phyloP scores from a whole-genome alignment of 2,113 vertebrate genomes.

The Cynopterus brachyotis region DNA sequence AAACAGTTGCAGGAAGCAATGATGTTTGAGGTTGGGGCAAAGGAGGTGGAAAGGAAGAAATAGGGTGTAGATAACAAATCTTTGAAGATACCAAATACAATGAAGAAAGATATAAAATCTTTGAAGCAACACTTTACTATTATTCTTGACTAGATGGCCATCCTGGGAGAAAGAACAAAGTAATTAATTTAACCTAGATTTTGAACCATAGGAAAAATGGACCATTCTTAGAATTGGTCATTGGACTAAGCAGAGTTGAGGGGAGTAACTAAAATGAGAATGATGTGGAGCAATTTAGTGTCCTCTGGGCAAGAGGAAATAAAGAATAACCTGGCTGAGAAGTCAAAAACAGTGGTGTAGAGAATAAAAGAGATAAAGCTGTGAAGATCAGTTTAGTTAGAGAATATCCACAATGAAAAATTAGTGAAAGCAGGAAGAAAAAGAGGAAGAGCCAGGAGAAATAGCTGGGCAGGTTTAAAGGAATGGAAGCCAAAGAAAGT shows the following conservation, averaged over 20 bases:
- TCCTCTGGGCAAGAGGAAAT: background rate
- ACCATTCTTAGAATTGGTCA: background rate
- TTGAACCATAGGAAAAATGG: background rate
- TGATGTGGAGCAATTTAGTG: background rate
- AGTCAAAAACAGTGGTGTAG: background rate
- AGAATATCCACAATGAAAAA: background rate
- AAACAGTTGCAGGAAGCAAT: background rate
- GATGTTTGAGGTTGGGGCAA: background rate
- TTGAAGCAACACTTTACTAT: conserved; percentile 12
- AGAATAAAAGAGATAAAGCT: background rate
- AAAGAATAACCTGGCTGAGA: background rate
- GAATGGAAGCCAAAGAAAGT: background rate
- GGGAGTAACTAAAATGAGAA: background rate
- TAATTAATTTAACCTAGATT: background rate
- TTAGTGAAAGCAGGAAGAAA: background rate
- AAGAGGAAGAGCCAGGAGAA: background rate
- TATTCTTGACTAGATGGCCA: background rate
- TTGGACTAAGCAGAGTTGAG: background rate
- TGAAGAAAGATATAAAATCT: background rate
- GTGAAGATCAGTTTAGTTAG: background rate
- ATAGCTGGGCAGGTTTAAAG: background rate
- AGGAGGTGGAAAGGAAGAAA: background rate
- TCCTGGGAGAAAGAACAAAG: background rate
- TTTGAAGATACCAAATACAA: background rate
- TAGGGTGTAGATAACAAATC: background rate